phyloP scores from a whole-genome alignment of 1,140 invertebrate genomes.

The Drosophila asahinai region DNA sequence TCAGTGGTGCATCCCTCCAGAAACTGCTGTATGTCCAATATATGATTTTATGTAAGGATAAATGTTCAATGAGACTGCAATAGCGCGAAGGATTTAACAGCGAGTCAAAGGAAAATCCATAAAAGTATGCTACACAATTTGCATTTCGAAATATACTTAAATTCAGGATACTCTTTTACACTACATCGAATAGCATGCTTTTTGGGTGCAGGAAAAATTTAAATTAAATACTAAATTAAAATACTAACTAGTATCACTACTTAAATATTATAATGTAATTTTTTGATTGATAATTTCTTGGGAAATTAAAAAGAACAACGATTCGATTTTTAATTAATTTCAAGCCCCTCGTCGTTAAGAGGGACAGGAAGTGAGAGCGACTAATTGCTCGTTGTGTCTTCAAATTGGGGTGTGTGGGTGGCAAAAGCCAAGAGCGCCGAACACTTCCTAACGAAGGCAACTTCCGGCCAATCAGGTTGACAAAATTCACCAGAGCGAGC shows the following conservation, averaged over 20 bases:
- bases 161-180: not conserved
- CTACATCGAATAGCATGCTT: not conserved
- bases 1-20: too few species aligned
- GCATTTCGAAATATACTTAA: not conserved
- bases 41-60: too few species aligned
- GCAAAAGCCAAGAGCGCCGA: conserved; percentile 60
- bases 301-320: not conserved
- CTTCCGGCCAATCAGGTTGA: conserved; percentile 77
- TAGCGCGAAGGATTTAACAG: too few species aligned
- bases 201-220: not conserved
- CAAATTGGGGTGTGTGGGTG: not conserved
- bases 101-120: too few species aligned
- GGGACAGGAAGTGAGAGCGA: not conserved
- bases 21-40: too few species aligned
- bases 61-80: too few species aligned
- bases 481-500: conserved; percentile 38
- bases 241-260: too few species aligned
- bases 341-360: not conserved
- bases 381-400: conserved; percentile 13
- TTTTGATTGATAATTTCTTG: too few species aligned
- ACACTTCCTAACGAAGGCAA: conserved; percentile 75
- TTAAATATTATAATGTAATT: too few species aligned
- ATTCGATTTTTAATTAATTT: conserved; percentile 57
- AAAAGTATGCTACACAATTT: not conserved
- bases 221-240: not conserved